Evolutionary conservation across 1,140 invertebrate species (phyloP).

Genomic region (Drosophila saltans): DNA sequence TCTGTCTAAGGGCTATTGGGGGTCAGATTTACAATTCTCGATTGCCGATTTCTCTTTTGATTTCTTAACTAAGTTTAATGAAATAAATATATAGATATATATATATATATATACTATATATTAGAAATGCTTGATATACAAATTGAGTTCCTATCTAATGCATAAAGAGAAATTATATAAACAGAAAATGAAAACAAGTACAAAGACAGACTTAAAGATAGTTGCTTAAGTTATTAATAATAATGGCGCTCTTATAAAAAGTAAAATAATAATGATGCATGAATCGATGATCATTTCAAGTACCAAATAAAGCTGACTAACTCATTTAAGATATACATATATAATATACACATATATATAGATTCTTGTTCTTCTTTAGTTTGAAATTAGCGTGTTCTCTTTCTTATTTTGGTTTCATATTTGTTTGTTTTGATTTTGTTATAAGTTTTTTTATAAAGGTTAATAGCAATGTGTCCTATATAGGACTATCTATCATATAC

Average conservation of each 20-base stretch:
- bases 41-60: neutral
- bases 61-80: slow-evolving; percentile 6
- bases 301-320: neutral
- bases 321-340: too few species aligned
- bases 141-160: slow-evolving; percentile 8
- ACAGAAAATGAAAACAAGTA: neutral
- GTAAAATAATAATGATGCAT: neutral
- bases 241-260: slow-evolving; percentile 4
- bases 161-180: too few species aligned
- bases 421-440: slow-evolving; percentile 1
- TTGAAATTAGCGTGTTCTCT: neutral
- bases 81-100: neutral
- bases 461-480: slow-evolving; percentile 47
- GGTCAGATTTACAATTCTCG: slow-evolving; percentile 32
- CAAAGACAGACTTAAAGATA: neutral
- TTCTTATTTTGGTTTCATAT: neutral
- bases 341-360: too few species aligned
- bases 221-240: neutral
- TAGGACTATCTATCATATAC: slow-evolving; percentile 32
- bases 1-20: slow-evolving; percentile 17
- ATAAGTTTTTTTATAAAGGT: slow-evolving; percentile 35
- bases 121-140: slow-evolving; percentile 8
- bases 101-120: neutral
- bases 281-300: neutral
- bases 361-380: too few species aligned